These are phyloP conservation scores for Ptychobarbus kaznakovi DNA, from an alignment of 2,797 vertebrate genomes.

Conservation along the genomic window DNA sequence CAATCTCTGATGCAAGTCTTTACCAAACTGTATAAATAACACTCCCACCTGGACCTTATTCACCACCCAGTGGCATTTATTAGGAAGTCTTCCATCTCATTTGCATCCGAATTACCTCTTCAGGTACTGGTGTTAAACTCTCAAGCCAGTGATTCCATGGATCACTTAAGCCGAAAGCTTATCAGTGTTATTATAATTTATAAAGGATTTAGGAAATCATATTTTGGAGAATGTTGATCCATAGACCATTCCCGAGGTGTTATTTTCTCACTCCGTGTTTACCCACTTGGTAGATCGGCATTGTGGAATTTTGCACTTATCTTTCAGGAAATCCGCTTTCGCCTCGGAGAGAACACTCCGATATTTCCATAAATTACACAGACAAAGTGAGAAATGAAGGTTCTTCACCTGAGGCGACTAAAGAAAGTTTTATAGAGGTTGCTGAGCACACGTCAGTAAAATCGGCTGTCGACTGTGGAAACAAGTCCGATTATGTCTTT, in stretches of 20 bases:
- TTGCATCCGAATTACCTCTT: constrained; percentile 81
- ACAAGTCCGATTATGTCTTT: constrained; percentile 23
- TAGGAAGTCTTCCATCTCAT: constrained; percentile 74
- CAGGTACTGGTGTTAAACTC: constrained; percentile 81
- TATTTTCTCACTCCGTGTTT: constrained; percentile 73
- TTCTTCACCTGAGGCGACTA: constrained; percentile 51
- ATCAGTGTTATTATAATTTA: constrained; percentile 81
- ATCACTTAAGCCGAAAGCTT: constrained; percentile 79
- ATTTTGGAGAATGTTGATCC: constrained; percentile 75
- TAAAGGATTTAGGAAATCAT: constrained; percentile 80
- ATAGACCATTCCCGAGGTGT: constrained; percentile 73
- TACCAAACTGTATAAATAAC: constrained; percentile 72
- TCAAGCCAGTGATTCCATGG: constrained; percentile 78
- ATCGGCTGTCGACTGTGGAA: constrained; percentile 13
- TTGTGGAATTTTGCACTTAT: constrained; percentile 70
- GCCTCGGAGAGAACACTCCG: constrained; percentile 67
- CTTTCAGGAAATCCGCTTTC: constrained; percentile 75
- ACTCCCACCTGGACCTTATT: constrained; percentile 78
- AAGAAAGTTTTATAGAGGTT: constrained; percentile 50
- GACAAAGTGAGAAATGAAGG: constrained; percentile 48
- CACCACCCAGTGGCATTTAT: constrained; percentile 75
- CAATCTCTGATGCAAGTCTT: constrained; percentile 62
- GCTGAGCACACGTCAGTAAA: constrained; percentile 43
- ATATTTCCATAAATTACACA: constrained; percentile 70
- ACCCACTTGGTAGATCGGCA: constrained; percentile 75